A percentile compares a stretch with the other conserved stretches of the same genome.
phyloP scores from a whole-genome alignment of 2,113 vertebrate species.

The Chloropsis hardwickii region DNA sequence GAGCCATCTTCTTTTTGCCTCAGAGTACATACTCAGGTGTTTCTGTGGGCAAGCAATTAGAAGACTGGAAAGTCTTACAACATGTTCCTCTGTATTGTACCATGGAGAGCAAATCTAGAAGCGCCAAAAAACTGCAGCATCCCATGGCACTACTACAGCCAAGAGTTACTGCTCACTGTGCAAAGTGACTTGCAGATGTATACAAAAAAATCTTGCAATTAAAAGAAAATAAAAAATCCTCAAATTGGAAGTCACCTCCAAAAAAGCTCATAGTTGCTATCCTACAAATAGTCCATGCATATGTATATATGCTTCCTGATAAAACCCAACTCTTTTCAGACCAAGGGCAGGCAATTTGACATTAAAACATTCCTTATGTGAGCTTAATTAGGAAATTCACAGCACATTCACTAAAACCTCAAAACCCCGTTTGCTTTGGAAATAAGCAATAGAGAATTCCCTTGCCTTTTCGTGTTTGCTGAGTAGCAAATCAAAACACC shows the following conservation, averaged over 20 bases:
- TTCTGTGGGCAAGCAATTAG: slow-evolving; percentile 83
- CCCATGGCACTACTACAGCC: slow-evolving; percentile 66
- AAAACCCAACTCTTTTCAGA: not conserved
- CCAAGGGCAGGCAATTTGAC: not conserved
- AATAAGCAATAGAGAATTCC: slow-evolving; percentile 19
- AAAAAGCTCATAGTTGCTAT: not conserved
- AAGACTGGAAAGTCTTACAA: slow-evolving; percentile 73
- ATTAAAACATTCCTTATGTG: not conserved
- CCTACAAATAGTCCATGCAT: not conserved
- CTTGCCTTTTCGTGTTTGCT: slow-evolving; percentile 32
- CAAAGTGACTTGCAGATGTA: slow-evolving; percentile 24
- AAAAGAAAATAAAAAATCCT: not conserved
- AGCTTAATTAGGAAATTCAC: not conserved
- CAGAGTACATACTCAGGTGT: slow-evolving; percentile 63
- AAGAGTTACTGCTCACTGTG: slow-evolving; percentile 66
- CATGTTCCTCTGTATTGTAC: slow-evolving; percentile 75
- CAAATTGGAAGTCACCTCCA: not conserved
- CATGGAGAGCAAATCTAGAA: slow-evolving; percentile 70
- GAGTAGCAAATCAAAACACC: slow-evolving; percentile 51
- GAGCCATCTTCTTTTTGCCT: slow-evolving; percentile 72
- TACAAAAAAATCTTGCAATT: slow-evolving; percentile 56
- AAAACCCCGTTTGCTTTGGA: slow-evolving; percentile 10
- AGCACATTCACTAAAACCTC: not conserved
- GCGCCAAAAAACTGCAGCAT: slow-evolving; percentile 71
- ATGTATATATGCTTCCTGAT: not conserved